These are phyloP conservation scores for Rhabditoides inermis DNA, from an alignment of 2,888 invertebrate species.

Conservation along the genomic window DNA sequence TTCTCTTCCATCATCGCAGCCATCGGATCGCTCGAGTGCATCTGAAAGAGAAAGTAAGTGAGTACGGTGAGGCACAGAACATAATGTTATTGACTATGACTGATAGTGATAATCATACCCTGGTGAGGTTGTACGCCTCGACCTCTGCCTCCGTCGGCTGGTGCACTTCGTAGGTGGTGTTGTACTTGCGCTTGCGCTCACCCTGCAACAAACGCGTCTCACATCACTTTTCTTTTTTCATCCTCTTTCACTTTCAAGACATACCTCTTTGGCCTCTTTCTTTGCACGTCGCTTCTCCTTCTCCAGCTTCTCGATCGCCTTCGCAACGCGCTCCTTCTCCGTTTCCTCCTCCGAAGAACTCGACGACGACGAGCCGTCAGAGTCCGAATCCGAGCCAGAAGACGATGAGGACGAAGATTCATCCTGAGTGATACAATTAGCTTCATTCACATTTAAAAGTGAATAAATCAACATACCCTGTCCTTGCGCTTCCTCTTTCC, in stretches of 20 bases:
- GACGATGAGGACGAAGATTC: constrained; percentile 6
- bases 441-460: background rate
- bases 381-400: constrained; percentile 17
- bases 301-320: constrained; percentile 30
- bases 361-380: constrained; percentile 7
- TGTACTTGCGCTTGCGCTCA: constrained; percentile 84
- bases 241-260: background rate
- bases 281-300: constrained; percentile 46
- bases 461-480: background rate
- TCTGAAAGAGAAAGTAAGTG: constrained; percentile 1
- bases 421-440: background rate
- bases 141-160: constrained; percentile 78
- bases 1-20: constrained; percentile 62
- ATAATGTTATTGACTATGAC: background rate
- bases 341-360: constrained; percentile 19
- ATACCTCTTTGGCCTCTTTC: constrained; percentile 46
- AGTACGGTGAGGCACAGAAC: background rate
- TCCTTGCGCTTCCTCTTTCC: constrained; percentile 9
- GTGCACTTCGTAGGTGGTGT: constrained; percentile 67
- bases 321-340: constrained; percentile 17
- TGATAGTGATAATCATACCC: constrained; percentile 50
- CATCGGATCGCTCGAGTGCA: constrained; percentile 74
- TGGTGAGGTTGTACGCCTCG: constrained; percentile 78
- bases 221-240: background rate
- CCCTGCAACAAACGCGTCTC: constrained; percentile 50